phyloP scores from a whole-genome alignment of 2,113 vertebrate genomes.

The Macaca mulatta region DNA sequence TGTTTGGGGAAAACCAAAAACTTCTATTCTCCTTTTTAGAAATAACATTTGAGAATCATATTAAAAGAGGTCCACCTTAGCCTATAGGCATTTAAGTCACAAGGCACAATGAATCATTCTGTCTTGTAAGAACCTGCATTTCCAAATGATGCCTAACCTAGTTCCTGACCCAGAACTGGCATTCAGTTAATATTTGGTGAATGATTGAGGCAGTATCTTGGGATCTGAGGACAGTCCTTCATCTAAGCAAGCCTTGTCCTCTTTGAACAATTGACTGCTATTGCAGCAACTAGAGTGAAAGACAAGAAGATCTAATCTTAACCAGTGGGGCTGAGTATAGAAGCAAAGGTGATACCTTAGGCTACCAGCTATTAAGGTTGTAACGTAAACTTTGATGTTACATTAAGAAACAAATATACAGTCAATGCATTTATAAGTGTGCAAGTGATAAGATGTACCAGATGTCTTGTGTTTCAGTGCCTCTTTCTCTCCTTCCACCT shows the following conservation, averaged over 20 bases:
- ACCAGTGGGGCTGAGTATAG: conserved; percentile 1
- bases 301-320: conserved; percentile 72
- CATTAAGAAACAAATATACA: conserved; percentile 57
- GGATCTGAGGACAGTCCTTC: conserved; percentile 57
- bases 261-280: conserved; percentile 58
- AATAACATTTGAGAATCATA: conserved; percentile 38
- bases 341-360: conserved; percentile 57
- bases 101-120: conserved; percentile 43
- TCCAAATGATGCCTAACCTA: conserved; percentile 60
- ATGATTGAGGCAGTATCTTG: conserved; percentile 1
- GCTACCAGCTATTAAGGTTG: conserved; percentile 39
- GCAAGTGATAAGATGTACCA: conserved; percentile 24
- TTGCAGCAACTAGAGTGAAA: conserved; percentile 63
- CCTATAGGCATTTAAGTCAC: conserved; percentile 45
- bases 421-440: conserved; percentile 18
- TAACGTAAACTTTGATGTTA: conserved; percentile 51
- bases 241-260: conserved; percentile 71
- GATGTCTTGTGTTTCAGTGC: conserved; percentile 33
- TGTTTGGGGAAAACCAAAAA: not conserved
- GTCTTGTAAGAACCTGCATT: conserved; percentile 57
- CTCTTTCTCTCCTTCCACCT: not conserved
- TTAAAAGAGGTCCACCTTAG: conserved; percentile 43
- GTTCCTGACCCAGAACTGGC: conserved; percentile 50
- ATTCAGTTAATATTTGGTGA: conserved; percentile 33
- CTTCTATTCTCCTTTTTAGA: not conserved